A percentile compares a stretch with the other conserved stretches of the same genome.
These are phyloP conservation scores for Propithecus perrieri DNA, from an alignment of 2,797 vertebrate species.

Conservation along the genomic window DNA sequence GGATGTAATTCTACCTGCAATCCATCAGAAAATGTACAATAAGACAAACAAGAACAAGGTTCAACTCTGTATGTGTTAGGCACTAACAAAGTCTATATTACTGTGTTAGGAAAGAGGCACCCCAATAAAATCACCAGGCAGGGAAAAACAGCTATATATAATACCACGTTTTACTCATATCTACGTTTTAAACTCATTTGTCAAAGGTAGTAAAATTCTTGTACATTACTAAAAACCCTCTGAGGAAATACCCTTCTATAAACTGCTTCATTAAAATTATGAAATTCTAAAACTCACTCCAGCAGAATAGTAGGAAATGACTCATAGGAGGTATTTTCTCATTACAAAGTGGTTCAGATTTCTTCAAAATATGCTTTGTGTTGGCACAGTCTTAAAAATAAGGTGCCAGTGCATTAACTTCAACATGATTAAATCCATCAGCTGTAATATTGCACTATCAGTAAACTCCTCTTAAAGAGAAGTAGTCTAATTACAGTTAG, in stretches of 20 bases:
- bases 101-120: not conserved
- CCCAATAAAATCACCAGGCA: not conserved
- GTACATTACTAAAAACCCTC: not conserved
- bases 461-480: not conserved
- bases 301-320: not conserved
- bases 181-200: not conserved
- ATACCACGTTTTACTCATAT: not conserved
- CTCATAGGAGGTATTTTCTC: not conserved
- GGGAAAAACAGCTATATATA: not conserved
- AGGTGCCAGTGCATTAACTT: not conserved
- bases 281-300: not conserved
- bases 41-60: not conserved
- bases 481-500: not conserved
- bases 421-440: not conserved
- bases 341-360: not conserved
- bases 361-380: not conserved
- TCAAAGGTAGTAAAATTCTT: not conserved
- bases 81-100: not conserved
- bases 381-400: not conserved
- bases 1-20: not conserved
- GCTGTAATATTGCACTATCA: not conserved
- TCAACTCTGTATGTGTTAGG: not conserved
- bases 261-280: constrained; percentile 11
- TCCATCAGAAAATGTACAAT: not conserved
- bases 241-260: not conserved